phyloP scores from a whole-genome alignment of 2,113 vertebrate species.

The Equus quagga region DNA sequence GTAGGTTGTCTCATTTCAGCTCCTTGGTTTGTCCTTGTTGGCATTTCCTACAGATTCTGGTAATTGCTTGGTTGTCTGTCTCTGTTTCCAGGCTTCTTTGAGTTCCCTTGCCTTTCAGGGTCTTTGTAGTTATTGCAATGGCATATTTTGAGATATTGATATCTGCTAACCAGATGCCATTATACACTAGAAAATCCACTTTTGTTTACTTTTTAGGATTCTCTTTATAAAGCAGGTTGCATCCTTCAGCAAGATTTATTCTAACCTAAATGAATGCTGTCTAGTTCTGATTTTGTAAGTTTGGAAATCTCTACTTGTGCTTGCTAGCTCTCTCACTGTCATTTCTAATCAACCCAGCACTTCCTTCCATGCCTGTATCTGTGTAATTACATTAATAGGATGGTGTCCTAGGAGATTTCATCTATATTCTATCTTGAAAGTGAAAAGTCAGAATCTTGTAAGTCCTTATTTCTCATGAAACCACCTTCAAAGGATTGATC shows the following conservation, averaged over 20 bases:
- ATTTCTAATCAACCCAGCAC: constrained; percentile 83
- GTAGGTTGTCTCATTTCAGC: not conserved
- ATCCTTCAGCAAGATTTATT: constrained; percentile 40
- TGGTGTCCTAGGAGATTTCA: constrained; percentile 80
- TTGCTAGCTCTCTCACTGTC: constrained; percentile 73
- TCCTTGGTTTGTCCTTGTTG: not conserved
- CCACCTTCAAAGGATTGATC: constrained; percentile 83
- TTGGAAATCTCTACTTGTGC: constrained; percentile 79
- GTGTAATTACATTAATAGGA: constrained; percentile 87
- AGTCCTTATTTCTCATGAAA: constrained; percentile 74
- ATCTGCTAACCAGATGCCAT: not conserved
- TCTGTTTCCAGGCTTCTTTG: not conserved
- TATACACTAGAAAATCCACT: not conserved
- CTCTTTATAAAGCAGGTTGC: constrained; percentile 11
- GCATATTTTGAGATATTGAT: not conserved
- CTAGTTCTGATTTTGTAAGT: constrained; percentile 64
- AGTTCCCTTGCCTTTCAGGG: not conserved
- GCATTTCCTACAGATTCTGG: not conserved
- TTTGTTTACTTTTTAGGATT: constrained; percentile 11
- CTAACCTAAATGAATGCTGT: not conserved
- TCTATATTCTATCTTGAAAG: constrained; percentile 76
- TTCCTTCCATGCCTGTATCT: constrained; percentile 77
- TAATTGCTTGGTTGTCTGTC: not conserved
- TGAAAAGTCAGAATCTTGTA: constrained; percentile 71
- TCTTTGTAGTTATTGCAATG: not conserved